Percentiles rank a stretch among this genome's conserved stretches.
Conservation (phyloP, 2,797 vertebrate species). For the Dromococcyx pavoninus region DNA sequence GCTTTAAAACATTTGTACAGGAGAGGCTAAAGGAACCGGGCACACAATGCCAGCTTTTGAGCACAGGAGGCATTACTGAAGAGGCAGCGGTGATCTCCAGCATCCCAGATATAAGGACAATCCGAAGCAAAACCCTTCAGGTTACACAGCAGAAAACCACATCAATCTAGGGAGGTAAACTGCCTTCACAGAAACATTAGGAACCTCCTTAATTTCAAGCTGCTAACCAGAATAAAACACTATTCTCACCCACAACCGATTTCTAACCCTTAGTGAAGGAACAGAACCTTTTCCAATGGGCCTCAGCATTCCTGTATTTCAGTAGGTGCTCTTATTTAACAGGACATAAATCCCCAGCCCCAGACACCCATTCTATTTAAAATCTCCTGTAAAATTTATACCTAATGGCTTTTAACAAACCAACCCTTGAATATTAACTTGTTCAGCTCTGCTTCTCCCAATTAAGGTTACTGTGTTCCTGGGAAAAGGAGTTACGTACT, state of each 20-base stretch:
- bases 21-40: not conserved
- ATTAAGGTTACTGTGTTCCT: not conserved
- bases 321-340: not conserved
- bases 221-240: not conserved
- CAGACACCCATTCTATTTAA: not conserved
- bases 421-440: not conserved
- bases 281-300: not conserved
- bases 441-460: not conserved
- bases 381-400: not conserved
- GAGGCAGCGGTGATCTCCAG: not conserved
- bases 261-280: not conserved
- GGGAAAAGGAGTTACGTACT: constrained; percentile 74
- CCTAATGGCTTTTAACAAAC: not conserved
- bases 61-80: not conserved
- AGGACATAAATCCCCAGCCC: not conserved
- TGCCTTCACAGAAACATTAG: not conserved
- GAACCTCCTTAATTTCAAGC: not conserved
- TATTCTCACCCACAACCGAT: not conserved
- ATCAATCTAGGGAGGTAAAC: rapidly evolving
- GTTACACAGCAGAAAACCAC: not conserved
- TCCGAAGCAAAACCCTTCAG: not conserved
- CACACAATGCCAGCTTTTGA: not conserved
- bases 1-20: not conserved
- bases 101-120: not conserved
- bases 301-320: not conserved